Conservation (phyloP, 2,888 invertebrate species). For the Poecilobothrus nobilitatus region DNA sequence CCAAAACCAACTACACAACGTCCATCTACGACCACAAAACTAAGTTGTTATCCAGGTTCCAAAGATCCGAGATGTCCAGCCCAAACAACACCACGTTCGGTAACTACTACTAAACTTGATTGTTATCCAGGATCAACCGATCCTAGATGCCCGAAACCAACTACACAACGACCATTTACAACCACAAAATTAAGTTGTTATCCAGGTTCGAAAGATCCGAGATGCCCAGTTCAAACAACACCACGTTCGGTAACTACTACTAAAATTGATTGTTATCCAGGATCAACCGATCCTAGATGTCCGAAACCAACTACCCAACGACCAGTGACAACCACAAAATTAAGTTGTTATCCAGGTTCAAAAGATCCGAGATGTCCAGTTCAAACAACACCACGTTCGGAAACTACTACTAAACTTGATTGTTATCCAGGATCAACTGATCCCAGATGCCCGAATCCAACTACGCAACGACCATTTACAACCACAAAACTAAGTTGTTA, state of each 20-base stretch:
- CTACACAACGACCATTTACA: conserved; percentile 24
- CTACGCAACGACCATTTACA: conserved; percentile 27
- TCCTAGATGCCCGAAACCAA: conserved; percentile 15
- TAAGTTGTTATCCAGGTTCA: conserved; percentile 27
- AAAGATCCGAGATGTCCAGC: conserved; percentile 36
- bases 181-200: conserved; percentile 33
- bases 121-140: conserved; percentile 33
- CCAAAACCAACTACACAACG: conserved; percentile 31
- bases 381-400: conserved; percentile 26
- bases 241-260: conserved; percentile 15
- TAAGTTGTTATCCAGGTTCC: conserved; percentile 41
- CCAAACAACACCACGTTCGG: conserved; percentile 27
- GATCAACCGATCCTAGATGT: conserved; percentile 33
- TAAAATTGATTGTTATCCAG: conserved; percentile 30
- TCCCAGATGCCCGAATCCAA: conserved; percentile 31
- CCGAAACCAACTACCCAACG: conserved; percentile 26
- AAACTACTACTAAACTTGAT: conserved; percentile 19
- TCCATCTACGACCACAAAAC: conserved; percentile 24
- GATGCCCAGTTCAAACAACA: conserved; percentile 24
- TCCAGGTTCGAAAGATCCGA: conserved; percentile 32
- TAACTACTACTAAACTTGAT: conserved; percentile 21
- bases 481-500: conserved; percentile 28
- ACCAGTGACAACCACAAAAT: conserved; percentile 28
- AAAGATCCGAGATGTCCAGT: conserved; percentile 35
- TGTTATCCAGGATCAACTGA: conserved; percentile 35